Evolutionary conservation across 2,113 vertebrate species (phyloP).

Genomic region (Tachuris rubrigastra): DNA sequence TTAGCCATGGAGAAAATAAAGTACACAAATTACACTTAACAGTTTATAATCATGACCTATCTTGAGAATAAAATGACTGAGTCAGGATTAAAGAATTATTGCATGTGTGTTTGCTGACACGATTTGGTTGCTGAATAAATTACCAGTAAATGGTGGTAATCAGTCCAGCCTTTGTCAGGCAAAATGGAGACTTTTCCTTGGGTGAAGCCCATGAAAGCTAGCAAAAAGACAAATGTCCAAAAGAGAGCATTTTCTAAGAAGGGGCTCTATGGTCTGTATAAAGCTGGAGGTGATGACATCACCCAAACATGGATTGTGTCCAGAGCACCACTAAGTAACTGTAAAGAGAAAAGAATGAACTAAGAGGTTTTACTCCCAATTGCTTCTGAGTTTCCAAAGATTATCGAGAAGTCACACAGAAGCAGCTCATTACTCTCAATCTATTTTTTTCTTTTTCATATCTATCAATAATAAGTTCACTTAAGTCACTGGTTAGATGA

Average conservation of each 20-base stretch:
- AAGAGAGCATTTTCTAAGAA: neutral
- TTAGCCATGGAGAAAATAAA: slow-evolving; percentile 32
- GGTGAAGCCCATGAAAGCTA: neutral
- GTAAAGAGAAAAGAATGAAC: neutral
- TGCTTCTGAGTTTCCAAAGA: neutral
- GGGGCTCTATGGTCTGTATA: neutral
- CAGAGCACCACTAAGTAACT: neutral
- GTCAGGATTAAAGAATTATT: neutral
- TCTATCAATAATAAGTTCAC: neutral
- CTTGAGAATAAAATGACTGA: neutral
- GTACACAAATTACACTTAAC: neutral
- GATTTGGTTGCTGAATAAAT: neutral
- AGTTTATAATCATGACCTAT: neutral
- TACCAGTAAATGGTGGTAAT: neutral
- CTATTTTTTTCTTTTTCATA: neutral
- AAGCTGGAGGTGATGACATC: neutral
- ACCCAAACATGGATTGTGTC: neutral
- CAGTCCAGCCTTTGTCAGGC: neutral
- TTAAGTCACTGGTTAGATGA: neutral
- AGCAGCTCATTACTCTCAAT: neutral
- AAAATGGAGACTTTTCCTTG: neutral
- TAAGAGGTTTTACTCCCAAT: neutral
- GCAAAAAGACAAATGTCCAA: neutral
- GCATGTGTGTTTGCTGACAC: neutral
- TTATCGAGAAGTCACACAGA: neutral